Conservation (phyloP, 2,888 invertebrate species). For the Chloroclystis v-ata region DNA sequence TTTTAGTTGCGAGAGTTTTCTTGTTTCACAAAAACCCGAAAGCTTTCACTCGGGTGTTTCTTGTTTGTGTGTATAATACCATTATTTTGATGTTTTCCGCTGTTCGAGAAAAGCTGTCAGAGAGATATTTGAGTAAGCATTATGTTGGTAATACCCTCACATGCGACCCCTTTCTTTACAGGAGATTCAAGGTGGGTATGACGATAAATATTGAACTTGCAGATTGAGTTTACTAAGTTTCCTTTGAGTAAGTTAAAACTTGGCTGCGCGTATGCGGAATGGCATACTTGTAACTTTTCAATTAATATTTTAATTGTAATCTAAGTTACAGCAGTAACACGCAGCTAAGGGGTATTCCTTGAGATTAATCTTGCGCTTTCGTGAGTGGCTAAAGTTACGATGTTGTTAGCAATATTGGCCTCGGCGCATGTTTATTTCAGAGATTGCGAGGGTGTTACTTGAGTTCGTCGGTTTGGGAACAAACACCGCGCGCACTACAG, state of each 20-base stretch:
- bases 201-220: constrained; percentile 23
- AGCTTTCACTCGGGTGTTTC: constrained; percentile 5
- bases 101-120: constrained; percentile 13
- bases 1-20: constrained; percentile 10
- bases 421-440: constrained; percentile 65
- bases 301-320: constrained; percentile 56
- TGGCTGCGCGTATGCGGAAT: constrained; percentile 17
- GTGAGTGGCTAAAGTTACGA: constrained; percentile 55
- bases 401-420: constrained; percentile 62
- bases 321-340: constrained; percentile 46
- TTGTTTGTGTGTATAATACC: constrained; percentile 14
- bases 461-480: constrained; percentile 63
- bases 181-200: constrained; percentile 12
- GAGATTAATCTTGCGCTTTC: constrained; percentile 55
- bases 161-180: constrained; percentile 19
- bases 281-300: constrained; percentile 30
- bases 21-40: constrained; percentile 9
- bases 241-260: constrained; percentile 21
- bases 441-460: constrained; percentile 68
- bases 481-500: constrained; percentile 55
- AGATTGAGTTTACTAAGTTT: constrained; percentile 23
- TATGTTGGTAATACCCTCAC: constrained; percentile 15
- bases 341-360: constrained; percentile 44
- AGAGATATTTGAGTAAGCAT: constrained; percentile 19
- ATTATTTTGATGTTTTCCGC: constrained; percentile 12